These are phyloP conservation scores for Pseudococcus viburni DNA, from an alignment of 2,888 invertebrate genomes.

Conservation along the genomic window DNA sequence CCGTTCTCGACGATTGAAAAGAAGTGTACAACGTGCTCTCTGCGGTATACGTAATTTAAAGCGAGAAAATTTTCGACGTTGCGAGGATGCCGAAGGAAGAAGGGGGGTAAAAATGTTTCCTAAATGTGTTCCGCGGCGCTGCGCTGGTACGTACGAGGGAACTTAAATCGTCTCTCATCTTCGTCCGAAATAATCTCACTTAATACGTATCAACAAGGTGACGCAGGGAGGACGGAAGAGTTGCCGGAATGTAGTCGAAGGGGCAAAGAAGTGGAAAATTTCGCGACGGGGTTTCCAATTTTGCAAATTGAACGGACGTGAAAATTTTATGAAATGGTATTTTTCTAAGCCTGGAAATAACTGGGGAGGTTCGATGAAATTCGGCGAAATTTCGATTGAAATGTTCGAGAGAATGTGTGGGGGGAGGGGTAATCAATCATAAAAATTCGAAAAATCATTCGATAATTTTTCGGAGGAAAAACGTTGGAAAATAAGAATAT, in stretches of 20 bases:
- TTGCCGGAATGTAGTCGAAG: neutral
- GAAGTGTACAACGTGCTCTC: neutral
- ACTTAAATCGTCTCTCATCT: neutral
- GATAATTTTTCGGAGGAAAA: too few relatives aligned
- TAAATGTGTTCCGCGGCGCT: neutral
- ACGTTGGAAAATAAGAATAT: too few relatives aligned
- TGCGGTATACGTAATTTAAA: neutral
- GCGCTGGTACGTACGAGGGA: neutral
- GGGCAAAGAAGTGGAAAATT: neutral
- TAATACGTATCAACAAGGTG: neutral
- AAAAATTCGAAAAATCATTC: too few relatives aligned
- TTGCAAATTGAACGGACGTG: neutral
- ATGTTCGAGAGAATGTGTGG: too few relatives aligned
- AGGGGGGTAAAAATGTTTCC: neutral
- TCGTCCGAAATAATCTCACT: neutral
- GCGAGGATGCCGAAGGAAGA: neutral
- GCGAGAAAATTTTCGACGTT: neutral
- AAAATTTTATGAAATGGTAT: neutral
- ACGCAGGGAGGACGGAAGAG: neutral
- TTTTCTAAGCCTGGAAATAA: too few relatives aligned
- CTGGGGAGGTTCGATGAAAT: too few relatives aligned
- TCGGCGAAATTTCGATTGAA: too few relatives aligned
- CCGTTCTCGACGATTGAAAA: conserved; percentile 35
- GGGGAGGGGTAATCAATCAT: too few relatives aligned
- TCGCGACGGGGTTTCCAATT: neutral